These are phyloP conservation scores for Eumaeus atala DNA, from an alignment of 1,140 invertebrate genomes.

Conservation along the genomic window DNA sequence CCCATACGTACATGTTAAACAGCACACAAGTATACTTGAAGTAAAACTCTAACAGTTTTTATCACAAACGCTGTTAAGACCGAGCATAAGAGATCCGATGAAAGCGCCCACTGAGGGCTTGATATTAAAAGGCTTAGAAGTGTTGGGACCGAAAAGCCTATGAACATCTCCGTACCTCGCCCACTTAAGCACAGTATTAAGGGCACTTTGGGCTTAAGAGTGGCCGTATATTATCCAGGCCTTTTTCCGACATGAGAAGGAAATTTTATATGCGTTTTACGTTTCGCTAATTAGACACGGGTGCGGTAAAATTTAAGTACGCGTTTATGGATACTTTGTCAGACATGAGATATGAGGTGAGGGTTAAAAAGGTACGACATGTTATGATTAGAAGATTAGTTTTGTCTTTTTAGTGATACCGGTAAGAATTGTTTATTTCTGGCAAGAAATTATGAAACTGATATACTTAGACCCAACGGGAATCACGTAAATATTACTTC, in stretches of 20 bases:
- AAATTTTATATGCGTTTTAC: constrained; percentile 44
- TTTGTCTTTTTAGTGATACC: too few species aligned
- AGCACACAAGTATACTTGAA: constrained; percentile 14
- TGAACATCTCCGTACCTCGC: constrained; percentile 65
- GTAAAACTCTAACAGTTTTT: constrained; percentile 28
- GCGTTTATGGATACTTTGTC: constrained; percentile 27
- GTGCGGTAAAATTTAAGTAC: constrained; percentile 35
- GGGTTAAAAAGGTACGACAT: constrained; percentile 1
- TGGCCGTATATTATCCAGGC: constrained; percentile 57
- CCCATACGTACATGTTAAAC: too few species aligned
- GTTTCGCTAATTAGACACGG: constrained; percentile 36
- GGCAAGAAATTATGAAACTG: too few species aligned
- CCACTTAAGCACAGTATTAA: constrained; percentile 71
- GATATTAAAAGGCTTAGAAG: constrained; percentile 72
- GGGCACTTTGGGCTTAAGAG: constrained; percentile 61
- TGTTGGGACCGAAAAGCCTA: constrained; percentile 67
- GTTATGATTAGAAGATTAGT: too few species aligned
- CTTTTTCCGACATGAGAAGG: constrained; percentile 40
- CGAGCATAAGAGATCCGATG: constrained; percentile 44
- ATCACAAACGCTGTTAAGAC: constrained; percentile 38
- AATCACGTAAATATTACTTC: background rate
- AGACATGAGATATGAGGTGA: background rate
- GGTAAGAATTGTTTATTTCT: too few species aligned
- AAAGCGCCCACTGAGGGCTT: constrained; percentile 44
- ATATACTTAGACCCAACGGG: too few species aligned